Evolutionary conservation across 2,888 invertebrate genomes (phyloP).

Genomic region (Cataglyphis altisquamis): DNA sequence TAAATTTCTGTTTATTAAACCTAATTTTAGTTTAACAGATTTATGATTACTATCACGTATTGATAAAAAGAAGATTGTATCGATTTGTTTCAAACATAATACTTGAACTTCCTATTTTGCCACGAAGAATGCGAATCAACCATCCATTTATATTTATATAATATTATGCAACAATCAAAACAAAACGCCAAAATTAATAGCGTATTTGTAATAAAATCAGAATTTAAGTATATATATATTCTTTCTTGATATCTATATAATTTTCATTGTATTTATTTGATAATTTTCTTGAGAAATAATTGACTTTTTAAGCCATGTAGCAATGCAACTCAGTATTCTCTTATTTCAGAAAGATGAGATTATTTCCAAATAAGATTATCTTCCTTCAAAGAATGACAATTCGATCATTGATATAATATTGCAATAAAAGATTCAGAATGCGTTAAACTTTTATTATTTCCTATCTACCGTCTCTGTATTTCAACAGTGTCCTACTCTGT

Average conservation of each 20-base stretch:
- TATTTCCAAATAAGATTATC: neutral
- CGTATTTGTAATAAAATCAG: neutral
- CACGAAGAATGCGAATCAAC: neutral
- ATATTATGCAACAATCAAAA: conserved; percentile 26
- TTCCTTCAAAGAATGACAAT: neutral
- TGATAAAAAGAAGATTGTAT: neutral
- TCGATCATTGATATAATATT: neutral
- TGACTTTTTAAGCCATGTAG: neutral
- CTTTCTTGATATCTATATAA: neutral
- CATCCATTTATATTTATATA: conserved; percentile 29
- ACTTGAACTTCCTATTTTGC: neutral
- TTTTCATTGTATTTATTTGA: neutral
- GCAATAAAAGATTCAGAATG: neutral
- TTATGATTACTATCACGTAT: neutral
- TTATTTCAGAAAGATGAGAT: neutral
- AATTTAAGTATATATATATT: neutral
- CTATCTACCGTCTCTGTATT: neutral
- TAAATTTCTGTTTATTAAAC: neutral
- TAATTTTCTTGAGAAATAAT: neutral
- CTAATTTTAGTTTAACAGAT: neutral
- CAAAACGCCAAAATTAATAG: neutral
- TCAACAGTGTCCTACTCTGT: neutral
- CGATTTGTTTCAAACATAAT: conserved; percentile 30
- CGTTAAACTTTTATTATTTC: neutral
- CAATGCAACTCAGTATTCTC: neutral